Evolutionary conservation across 2,888 invertebrate genomes (phyloP), one percentile per base, ranked within the genome.

Genomic region (Loripinus fragilis): DNA sequence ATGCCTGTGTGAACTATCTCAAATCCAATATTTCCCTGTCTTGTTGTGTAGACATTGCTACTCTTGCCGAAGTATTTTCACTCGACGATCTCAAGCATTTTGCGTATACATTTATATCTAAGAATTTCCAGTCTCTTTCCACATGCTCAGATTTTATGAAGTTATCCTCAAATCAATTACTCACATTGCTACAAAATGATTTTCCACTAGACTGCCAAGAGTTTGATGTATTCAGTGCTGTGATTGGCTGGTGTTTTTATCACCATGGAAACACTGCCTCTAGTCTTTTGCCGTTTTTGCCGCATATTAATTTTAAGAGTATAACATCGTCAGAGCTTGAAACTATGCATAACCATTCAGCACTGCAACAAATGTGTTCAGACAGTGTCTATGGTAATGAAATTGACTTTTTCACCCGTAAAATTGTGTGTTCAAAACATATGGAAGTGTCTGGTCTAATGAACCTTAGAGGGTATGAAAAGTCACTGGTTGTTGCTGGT

Each of bases 11-110:
- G 0, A 94, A 95, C 80, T 96, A 95, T 88, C 93, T 96, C 33
- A 95, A 95, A 92, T 94, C 95, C n/a, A 95, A 96, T 90, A 94
- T 96, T 10, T 95, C 95, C 90, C 93, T 96, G 78, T 96, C 96
- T 74, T 96, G 96, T 91, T 96, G 96, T 92, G 95, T 96, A n/a
- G 96, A 96, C 88, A 95, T 96, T 80, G 95, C 95, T 0, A 95
- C 95, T 33, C 95, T 96, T 86, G 96, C 96, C 0, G 96, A 96
- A 92, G 95, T 95, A 3, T 96, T 96, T 92, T 95, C 95, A 0
- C 93, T 96, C 73, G 93, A 94, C 72, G 94, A 95, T 67, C 92
- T 96, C 41, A 94, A 95, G 78, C 94, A 95, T 84, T 95, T 95
- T 83, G 95, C 95, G 7, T 96, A 95, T 90, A 94, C 95, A 80